Evolutionary conservation across 2,113 vertebrate species (phyloP), one percentile per base, ranked within the genome.

Genomic region (Corvus moneduloides): DNA sequence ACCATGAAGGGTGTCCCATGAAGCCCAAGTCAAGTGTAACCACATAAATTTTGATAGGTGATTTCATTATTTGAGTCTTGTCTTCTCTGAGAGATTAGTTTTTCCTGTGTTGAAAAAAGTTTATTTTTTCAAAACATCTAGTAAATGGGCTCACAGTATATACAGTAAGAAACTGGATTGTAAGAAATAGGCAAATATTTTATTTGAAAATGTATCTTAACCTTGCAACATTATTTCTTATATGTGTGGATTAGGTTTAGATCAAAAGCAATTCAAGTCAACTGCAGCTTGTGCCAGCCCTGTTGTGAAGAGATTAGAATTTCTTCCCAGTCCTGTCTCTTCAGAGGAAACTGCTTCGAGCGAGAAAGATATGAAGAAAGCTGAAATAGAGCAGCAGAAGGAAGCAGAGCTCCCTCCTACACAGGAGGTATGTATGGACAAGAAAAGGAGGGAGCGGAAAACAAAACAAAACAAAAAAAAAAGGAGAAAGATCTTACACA

Each of bases 191-290:
- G 24, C 5, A 2, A 49, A 32, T 16, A 1, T 67, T 92, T 74
- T 78, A 56, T 56, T 28, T 78, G 44, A 71, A 87, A 76, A 93
- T 56, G 46, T 18, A 16, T 63, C 22, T 61, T 89, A 72, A 80
- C 56, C 20, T 84, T 73, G 41, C 35, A 77, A 48, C 3, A 1
- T 91, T 85, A 23, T 85, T 30, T 52, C 41, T 77, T 85, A 3
- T 49, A 35, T 89, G 27, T 66, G 16, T 66, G 41, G 35, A 44
- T 62, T 81, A 43, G 58, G 41, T 96, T 95, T 95, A 96, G 97
- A 97, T 87, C 94, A 94, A n/a, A 97, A 92, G 67, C 96, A 98
- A 68, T 96, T 98, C 61, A 97, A 94, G 28, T 95, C 97, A 43
- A 93, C 96, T 9, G 95, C 97, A 94, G 97, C 95, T 58, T 97